Evolutionary conservation across 2,797 vertebrate species (phyloP).

Genomic region (Salarias fasciatus): DNA sequence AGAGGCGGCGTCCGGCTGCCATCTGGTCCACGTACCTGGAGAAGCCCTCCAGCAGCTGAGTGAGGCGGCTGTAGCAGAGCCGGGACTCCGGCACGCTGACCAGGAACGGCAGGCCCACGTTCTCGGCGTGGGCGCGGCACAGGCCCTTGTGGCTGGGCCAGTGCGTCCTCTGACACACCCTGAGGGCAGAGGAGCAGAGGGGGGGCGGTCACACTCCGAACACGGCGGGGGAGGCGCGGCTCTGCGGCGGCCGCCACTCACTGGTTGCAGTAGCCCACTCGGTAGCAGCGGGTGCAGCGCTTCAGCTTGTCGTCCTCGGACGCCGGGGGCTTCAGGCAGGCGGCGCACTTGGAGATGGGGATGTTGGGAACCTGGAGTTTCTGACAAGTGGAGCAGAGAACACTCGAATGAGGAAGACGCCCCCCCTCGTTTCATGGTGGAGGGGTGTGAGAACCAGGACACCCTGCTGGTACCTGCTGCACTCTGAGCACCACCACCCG

Average conservation of each 20-base stretch:
- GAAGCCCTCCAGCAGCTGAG: constrained; percentile 94
- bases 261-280: constrained; percentile 99
- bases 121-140: constrained; percentile 90
- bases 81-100: constrained; percentile 94
- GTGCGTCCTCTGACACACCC: constrained; percentile 93
- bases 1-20: no score
- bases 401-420: no score
- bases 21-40: constrained; percentile 95
- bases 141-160: constrained; percentile 93
- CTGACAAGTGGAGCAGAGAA: constrained; percentile 66
- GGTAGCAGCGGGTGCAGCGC: constrained; percentile 97
- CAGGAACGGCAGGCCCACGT: constrained; percentile 94
- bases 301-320: constrained; percentile 95
- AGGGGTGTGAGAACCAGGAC: no score
- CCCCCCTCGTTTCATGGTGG: no score
- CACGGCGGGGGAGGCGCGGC: no score
- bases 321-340: constrained; percentile 93
- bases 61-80: constrained; percentile 90
- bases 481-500: constrained; percentile 91
- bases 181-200: constrained; percentile 54
- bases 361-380: constrained; percentile 93
- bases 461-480: constrained; percentile 86
- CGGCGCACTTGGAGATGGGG: constrained; percentile 92
- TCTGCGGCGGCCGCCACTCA: constrained; percentile 72
- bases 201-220: not conserved